phyloP scores from a whole-genome alignment of 2,888 invertebrate genomes.

The Mongoloraphidia duomilia region DNA sequence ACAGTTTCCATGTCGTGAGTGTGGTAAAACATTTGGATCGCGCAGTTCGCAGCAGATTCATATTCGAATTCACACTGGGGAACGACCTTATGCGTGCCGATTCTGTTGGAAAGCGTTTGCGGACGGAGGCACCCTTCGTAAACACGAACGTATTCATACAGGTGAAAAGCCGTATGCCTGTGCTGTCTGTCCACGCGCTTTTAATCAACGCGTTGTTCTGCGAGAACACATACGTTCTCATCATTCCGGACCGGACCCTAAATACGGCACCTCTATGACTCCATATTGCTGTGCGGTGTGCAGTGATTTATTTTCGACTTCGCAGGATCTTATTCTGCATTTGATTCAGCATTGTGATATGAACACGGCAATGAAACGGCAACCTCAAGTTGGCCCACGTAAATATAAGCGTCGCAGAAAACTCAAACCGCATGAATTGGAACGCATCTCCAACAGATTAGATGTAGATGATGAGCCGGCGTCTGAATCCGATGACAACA shows the following conservation, averaged over 20 bases:
- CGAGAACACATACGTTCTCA: conserved; percentile 75
- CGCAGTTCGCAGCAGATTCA: conserved; percentile 77
- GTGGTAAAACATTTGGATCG: conserved; percentile 76
- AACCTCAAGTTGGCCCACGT: conserved; percentile 62
- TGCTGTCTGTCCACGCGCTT: conserved; percentile 73
- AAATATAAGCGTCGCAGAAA: conserved; percentile 72
- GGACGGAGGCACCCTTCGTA: conserved; percentile 70
- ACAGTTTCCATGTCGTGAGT: conserved; percentile 68
- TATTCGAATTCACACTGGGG: conserved; percentile 72
- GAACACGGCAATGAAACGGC: conserved; percentile 66
- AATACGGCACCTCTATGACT: conserved; percentile 43
- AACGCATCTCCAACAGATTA: conserved; percentile 27
- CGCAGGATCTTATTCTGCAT: conserved; percentile 65
- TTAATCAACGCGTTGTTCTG: conserved; percentile 74
- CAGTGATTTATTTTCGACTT: conserved; percentile 50
- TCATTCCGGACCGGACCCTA: conserved; percentile 67
- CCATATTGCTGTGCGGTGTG: conserved; percentile 67
- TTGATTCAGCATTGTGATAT: conserved; percentile 75
- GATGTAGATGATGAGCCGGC: conserved; percentile 14
- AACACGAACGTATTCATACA: conserved; percentile 76
- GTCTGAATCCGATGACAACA: conserved; percentile 28
- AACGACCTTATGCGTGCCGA: conserved; percentile 69
- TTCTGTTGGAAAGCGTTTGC: conserved; percentile 85
- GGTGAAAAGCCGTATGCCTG: conserved; percentile 79
- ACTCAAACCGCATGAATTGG: conserved; percentile 48